Base-by-base conservation (phyloP, 1,140 invertebrate species). In the Heliconius himera region DNA sequence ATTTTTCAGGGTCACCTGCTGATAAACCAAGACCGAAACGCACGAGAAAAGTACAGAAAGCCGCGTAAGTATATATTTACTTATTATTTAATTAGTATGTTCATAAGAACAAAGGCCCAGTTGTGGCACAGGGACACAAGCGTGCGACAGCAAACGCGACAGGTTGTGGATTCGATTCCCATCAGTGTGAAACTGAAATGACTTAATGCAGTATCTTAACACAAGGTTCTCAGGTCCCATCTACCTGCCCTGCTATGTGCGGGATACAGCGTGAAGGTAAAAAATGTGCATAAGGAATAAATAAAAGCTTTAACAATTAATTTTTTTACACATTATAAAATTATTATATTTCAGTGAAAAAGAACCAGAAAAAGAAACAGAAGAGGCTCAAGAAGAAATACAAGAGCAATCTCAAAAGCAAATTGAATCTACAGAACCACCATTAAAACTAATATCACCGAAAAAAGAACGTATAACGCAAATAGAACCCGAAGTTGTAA, bases 11-110 rank as follows among this genome's bases (percentile, higher is more conserved):
- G 8, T 89, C 91, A 3, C 88, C 89, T 2, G 86, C 86, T 20
- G 90, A 92, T 16, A 93, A 93, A 74, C 88, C 90, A 0, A 84
- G 91, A 76, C 87, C 91, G 0, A 93, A 93, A 81, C 81, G 91
- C 2, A 93, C 91, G 1, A 88, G 88, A 80, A 79, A 85, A 74
- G 85, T 56, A 8, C 85, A 87, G 46, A 93, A 93, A 81, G 87
- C 85, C 16, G 81, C 79, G 91, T 93, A 81, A 90, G 90, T 91
- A 74, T 78, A 76, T 36, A 5, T n/a, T 46, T 16, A 16, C 13
- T 46, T 46, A 46, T 46, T 16, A 46, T 46, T 46, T 46, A 46
- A 46, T 41, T 9, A 13, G 13, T 46, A 46, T 46, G 13, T 46
- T 46, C 13, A 46, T 46, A 46, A 46, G 3, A 46, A 46, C 13